A percentile compares a stretch with the other conserved stretches of the same genome.
Conservation (phyloP, 1,140 invertebrate genomes). For the Drosophila kohkoa region DNA sequence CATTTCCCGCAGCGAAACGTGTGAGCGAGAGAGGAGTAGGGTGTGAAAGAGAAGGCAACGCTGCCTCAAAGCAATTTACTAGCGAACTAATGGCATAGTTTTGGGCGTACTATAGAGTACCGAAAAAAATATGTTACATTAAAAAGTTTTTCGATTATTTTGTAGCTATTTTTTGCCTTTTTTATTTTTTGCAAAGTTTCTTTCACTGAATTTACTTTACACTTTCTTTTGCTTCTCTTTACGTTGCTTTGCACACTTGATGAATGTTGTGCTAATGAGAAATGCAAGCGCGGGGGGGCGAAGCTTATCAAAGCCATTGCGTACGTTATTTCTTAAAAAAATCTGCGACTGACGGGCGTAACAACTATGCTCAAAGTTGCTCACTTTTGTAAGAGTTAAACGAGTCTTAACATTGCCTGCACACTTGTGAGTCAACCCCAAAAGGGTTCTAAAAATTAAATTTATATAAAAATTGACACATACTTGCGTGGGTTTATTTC, state of each 20-base stretch:
- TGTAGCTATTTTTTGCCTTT: conserved; percentile 34
- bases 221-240: conserved; percentile 16
- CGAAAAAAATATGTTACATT: conserved; percentile 34
- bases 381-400: not conserved
- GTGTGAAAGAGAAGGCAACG: not conserved
- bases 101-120: conserved; percentile 1
- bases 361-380: conserved; percentile 4
- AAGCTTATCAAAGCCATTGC: not conserved
- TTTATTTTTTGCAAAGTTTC: conserved; percentile 25
- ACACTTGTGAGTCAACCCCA: not conserved
- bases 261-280: conserved; percentile 47
- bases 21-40: not conserved
- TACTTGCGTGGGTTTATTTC: not conserved
- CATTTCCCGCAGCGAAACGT: conserved; percentile 2
- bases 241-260: conserved; percentile 34
- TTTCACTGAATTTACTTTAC: conserved; percentile 23
- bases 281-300: not conserved
- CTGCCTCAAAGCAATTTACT: conserved; percentile 13
- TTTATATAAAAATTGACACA: not conserved
- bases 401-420: not conserved
- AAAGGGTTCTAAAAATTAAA: not conserved
- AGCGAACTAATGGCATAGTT: conserved; percentile 43
- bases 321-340: not conserved
- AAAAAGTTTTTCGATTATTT: conserved; percentile 64
- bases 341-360: not conserved